Conservation (phyloP, 2,113 vertebrate species). For the Agelaius tricolor region DNA sequence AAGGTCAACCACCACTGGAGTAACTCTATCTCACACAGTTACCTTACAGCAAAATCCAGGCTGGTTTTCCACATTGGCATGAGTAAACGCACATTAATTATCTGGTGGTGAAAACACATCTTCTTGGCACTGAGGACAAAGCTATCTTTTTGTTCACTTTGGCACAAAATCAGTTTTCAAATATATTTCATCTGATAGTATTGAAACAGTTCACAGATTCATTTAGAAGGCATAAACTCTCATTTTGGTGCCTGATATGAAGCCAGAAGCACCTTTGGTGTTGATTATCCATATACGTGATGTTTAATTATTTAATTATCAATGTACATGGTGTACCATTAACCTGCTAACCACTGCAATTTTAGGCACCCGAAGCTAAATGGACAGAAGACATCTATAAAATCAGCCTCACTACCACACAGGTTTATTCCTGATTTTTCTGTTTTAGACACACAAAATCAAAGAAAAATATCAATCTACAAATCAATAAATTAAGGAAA, state of each 20-base stretch:
- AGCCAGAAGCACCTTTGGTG: not conserved
- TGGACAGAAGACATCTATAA: not conserved
- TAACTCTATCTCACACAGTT: not conserved
- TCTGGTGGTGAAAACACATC: constrained; percentile 7
- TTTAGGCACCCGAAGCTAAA: not conserved
- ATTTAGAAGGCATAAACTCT: not conserved
- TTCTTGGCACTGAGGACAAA: constrained; percentile 13
- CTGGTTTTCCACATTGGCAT: not conserved
- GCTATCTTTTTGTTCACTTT: not conserved
- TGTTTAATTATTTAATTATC: not conserved
- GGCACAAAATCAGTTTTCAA: constrained; percentile 21
- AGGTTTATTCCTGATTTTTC: not conserved
- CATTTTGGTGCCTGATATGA: not conserved
- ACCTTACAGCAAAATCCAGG: not conserved
- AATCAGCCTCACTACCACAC: not conserved
- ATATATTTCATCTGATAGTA: not conserved
- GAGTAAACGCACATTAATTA: constrained; percentile 16
- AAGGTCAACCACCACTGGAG: not conserved
- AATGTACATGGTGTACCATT: not conserved
- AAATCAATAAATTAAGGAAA: not conserved
- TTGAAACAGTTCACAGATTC: not conserved
- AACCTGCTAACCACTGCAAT: not conserved
- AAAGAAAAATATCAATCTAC: not conserved
- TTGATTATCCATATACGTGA: not conserved
- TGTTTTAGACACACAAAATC: not conserved